Evolutionary conservation across 23 tunicate genomes (phyloP).

Genomic region (Styela clava): DNA sequence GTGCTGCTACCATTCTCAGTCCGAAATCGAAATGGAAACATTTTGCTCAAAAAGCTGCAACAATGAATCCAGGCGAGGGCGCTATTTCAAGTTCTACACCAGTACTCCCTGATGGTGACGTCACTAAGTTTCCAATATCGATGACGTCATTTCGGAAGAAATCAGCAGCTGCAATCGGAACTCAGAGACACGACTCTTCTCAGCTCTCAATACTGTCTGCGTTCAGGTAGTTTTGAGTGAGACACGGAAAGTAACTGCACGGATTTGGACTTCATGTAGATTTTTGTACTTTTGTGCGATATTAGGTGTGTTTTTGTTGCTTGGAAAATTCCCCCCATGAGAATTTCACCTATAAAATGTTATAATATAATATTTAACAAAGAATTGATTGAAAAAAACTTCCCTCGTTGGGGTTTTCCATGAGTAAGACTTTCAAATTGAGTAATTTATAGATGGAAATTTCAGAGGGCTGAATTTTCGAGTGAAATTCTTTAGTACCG

Average conservation of each 20-base stretch:
- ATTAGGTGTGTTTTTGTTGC: too few relatives aligned
- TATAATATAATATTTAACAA: too few relatives aligned
- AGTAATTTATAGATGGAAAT: too few relatives aligned
- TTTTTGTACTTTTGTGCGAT: too few relatives aligned
- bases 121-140: background rate
- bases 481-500: too few relatives aligned
- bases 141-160: background rate
- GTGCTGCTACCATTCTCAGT: background rate
- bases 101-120: background rate
- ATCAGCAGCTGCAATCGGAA: background rate
- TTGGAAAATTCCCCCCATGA: too few relatives aligned
- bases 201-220: background rate
- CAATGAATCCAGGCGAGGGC: background rate
- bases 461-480: too few relatives aligned
- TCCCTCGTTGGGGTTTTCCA: too few relatives aligned
- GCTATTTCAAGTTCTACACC: background rate
- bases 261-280: too few relatives aligned
- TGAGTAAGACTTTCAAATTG: too few relatives aligned
- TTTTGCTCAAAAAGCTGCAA: background rate
- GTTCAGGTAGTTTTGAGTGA: background rate
- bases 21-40: background rate
- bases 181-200: background rate
- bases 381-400: too few relatives aligned
- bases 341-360: too few relatives aligned
- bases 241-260: background rate